phyloP scores from a whole-genome alignment of 2,888 invertebrate species.

The Crocallis elinguaria region DNA sequence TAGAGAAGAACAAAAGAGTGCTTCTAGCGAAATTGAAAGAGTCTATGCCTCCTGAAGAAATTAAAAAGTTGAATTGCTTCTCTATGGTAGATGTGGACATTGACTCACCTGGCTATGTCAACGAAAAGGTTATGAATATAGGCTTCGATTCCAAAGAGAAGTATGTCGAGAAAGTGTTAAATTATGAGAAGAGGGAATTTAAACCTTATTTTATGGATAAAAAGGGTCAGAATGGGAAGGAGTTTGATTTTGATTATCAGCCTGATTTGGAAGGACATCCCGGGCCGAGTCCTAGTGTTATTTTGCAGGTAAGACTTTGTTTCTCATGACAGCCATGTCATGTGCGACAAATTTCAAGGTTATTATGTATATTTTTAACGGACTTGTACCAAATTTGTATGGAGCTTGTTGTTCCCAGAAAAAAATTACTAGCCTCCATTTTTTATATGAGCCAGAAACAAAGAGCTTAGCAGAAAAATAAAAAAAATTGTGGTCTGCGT shows the following conservation, averaged over 20 bases:
- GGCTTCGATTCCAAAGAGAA: slow-evolving; percentile 67
- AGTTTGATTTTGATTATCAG: slow-evolving; percentile 94
- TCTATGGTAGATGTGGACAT: slow-evolving; percentile 78
- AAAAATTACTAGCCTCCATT: no score
- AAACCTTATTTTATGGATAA: slow-evolving; percentile 64
- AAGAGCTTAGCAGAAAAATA: no score
- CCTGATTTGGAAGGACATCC: slow-evolving; percentile 92
- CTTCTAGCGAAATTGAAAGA: slow-evolving; percentile 58
- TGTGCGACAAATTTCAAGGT: no score
- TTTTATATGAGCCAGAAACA: no score
- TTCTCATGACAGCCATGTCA: background rate
- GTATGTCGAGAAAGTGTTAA: slow-evolving; percentile 58
- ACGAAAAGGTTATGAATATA: slow-evolving; percentile 66
- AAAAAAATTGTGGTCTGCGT: no score
- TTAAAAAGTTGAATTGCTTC: slow-evolving; percentile 69
- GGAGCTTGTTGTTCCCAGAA: no score
- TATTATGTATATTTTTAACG: no score
- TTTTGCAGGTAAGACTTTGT: slow-evolving; percentile 87
- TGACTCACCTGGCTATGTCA: slow-evolving; percentile 61
- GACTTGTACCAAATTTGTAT: no score
- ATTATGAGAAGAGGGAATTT: slow-evolving; percentile 45
- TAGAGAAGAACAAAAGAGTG: slow-evolving; percentile 70
- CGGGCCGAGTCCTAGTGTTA: slow-evolving; percentile 97
- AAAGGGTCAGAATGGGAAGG: slow-evolving; percentile 53
- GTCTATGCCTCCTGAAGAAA: slow-evolving; percentile 49